Base-by-base conservation (phyloP, 1,140 invertebrate genomes). In the Samia ricini region DNA sequence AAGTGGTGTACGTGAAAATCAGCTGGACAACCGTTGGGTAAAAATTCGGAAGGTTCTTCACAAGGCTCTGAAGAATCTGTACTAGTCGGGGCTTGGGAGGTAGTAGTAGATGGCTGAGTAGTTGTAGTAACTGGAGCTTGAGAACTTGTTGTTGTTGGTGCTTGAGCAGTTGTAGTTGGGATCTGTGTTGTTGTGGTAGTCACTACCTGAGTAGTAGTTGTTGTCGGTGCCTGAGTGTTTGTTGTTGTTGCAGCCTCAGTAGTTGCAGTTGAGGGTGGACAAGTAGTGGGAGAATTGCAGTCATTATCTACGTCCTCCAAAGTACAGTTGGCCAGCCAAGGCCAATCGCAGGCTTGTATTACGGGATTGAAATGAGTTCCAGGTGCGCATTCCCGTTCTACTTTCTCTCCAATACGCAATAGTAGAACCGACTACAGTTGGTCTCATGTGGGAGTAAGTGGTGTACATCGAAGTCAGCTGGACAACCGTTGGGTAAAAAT, bases 351-450 rank as follows among this genome's bases (percentile, higher is more conserved):
- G 0, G 58, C 61, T 48, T 58, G 56, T 6, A 58, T 18, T 15
- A 8, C 23, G 6, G 8, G 15, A 48, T 50, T 49, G 61, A 56
- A 63, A 21, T 29, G 18, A 15, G 61, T 56, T 2, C 56, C 36
- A 4, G 61, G 58, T 0, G 66, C 64, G 54, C 79, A 82, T 0
- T 48, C 19, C n/a, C 61, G 65, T 10, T 62, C 63, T 0, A 81
- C 71, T 29, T 71, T 66, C 0, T 66, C 15, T 22, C 80, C 83
- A 20, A 57, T 4, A 68, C 64, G 42, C 83, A 85, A 20, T 77
- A 73, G 36, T 81, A 83, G 63, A 76, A 85, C 48, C 71, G 76
- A 18, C 59, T 49, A 56, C 81, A 83, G 8, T 81, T 63, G 61
- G n/a, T n/a, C n/a, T n/a, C n/a, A n/a, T n/a, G n/a, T 6, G 54